Evolutionary conservation across 2,888 invertebrate species (phyloP).

Genomic region (Oxycera nigricornis): DNA sequence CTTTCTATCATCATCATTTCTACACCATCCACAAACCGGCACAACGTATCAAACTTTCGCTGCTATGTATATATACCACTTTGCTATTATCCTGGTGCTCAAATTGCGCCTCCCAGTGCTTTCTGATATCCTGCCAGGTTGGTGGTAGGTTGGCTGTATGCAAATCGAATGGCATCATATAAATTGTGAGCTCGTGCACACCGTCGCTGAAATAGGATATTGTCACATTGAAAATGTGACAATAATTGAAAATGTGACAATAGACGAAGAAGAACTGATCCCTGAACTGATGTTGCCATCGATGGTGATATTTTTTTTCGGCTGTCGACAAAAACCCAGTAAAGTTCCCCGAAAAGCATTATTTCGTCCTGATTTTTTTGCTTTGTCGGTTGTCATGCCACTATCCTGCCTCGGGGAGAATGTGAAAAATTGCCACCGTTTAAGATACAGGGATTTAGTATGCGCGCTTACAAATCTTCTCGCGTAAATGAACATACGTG

Average conservation of each 20-base stretch:
- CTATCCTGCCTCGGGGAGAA: background rate
- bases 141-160: background rate
- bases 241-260: slow-evolving; percentile 36
- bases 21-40: slow-evolving; percentile 7
- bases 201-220: slow-evolving; percentile 26
- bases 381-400: background rate
- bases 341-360: background rate
- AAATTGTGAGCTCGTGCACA: slow-evolving; percentile 28
- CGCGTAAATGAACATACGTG: slow-evolving; percentile 29
- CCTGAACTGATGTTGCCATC: slow-evolving; percentile 3
- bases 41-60: slow-evolving; percentile 3
- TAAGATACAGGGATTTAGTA: background rate
- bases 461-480: slow-evolving; percentile 14
- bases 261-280: slow-evolving; percentile 28
- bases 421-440: slow-evolving; percentile 17
- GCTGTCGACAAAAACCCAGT: background rate
- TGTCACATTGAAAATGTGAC: slow-evolving; percentile 24
- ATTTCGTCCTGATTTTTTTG: background rate
- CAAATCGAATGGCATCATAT: slow-evolving; percentile 38
- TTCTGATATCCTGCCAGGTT: slow-evolving; percentile 14
- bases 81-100: too few species aligned
- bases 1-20: slow-evolving; percentile 30
- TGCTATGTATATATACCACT: too few species aligned
- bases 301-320: background rate
- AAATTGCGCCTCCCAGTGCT: background rate